Base-by-base conservation (phyloP, 1,140 invertebrate genomes). In the Neodiprion lecontei region DNA sequence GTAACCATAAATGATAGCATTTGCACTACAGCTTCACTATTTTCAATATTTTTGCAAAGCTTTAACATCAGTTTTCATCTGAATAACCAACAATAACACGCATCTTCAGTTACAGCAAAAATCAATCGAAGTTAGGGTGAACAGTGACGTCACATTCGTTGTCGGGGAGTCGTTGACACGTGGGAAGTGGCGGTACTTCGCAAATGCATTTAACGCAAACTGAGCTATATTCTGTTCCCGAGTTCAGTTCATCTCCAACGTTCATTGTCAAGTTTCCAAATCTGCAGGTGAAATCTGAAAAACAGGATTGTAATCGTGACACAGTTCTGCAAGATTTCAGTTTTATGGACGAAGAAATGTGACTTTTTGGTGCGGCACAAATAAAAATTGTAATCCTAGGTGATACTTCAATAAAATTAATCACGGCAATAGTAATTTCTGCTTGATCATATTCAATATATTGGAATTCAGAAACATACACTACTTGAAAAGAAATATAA, bases 241-340 rank as follows among this genome's bases (percentile, higher is more conserved):
- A 74, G 2, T 73, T 82, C 11, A 86, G 23, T 71, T 81, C 74
- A 48, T 86, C 85, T 0, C 83, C 81, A 9, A 80, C 9, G 8
- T 78, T 48, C 82, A 86, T 80, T n/a, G 1, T 77, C 47, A 85
- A 10, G 40, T 80, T 74, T 49, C 79, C 83, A n/a, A 83, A 82
- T 69, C 61, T 69, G 21, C 82, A 86, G 7, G 17, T 72, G 14
- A 73, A 74, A 11, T 77, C 72, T 74, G 1, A 76, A 3, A n/a
- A 74, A 14, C 7, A 61, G 2, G 23, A 71, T 72, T 23, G 50
- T 61, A 5, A 61, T 61, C n/a, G 28, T 3, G 28, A 40, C 5
- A 40, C 5, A 3, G 5, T 40, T 40, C 28, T 2, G 28, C 5
- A 3, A 40, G 28, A 40, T 40, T 3, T 40, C 28, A 40, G 28